Evolutionary conservation across 1,140 invertebrate genomes (phyloP), one percentile per base, ranked within the genome.

Genomic region (Coelopa frigida): DNA sequence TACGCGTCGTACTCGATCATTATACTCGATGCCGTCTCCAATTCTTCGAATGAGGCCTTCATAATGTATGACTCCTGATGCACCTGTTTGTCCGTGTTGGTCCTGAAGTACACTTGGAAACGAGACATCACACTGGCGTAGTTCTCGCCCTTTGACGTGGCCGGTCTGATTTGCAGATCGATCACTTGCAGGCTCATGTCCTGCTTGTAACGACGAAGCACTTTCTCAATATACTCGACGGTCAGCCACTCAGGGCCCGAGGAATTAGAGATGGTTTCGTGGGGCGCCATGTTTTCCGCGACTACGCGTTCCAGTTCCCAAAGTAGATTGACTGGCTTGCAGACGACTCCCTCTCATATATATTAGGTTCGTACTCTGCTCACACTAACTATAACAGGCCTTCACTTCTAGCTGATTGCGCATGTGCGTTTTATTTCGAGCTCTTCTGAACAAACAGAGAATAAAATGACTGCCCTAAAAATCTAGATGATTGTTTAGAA

Each of bases 61-160:
- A 67, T 53, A 32, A 67, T 67, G 24, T 60, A 64, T 18, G 42
- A 57, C 18, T 51, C 55, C 6, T 37, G 40, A 23, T 58, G 38
- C 0, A 48, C 21, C 4, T 15, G 26, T n/a, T 54, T 58, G n/a
- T 46, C 21, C 5, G 42, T 53, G 5, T 37, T 40, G 5, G 17
- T 33, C 0, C 48, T 3, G 32, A 44, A 68, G 5, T 50, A 33
- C 12, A 63, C 51, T 6, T 51, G 49, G 0, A 66, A 52, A 3
- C 65, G 55, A 8, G 58, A 61, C 61, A 68, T 68, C 5, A 68
- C 49, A 50, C 65, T 68, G 15, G 65, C 60, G 45, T 68, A 68
- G 26, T 68, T 68, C 11, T 68, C 65, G 3, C 65, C 65, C 35
- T 68, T 68, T 29, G 55, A 46, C 1, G 61, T 68, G 3, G 64